Evolutionary conservation across 2,888 invertebrate genomes (phyloP), one percentile per base, ranked within the genome.

Genomic region (Protophormia terraenovae): DNA sequence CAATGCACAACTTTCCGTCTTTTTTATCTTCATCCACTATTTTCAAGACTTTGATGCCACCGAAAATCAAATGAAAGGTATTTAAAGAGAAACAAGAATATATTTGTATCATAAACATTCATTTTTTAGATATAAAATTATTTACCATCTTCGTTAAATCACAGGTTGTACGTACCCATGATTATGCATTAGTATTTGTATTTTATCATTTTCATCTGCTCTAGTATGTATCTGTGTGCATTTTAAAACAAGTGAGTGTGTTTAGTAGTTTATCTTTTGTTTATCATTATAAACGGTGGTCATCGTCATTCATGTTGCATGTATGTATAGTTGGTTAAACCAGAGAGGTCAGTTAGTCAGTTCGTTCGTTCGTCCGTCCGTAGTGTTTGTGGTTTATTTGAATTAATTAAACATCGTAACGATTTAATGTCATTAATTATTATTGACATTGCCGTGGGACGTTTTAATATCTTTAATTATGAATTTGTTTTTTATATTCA

Each of bases 391-490:
- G 62, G 22, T 69, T 67, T 79, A 60, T 84, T 84, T 64, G 62
- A 84, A 79, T 84, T 83, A 78, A 83, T 83, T 79, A 79, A 75
- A 62, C 45, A 75, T 84, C 75, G 41, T 75, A 75, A 79, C 79
- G 79, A 69, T 62, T 79, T 45, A 84, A 75, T 75, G 79, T 58
- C 64, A 84, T 84, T 79, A 75, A 84, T 84, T 79, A 75, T 84
- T 79, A 84, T 75, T 79, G 83, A 84, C 79, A 71, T 71, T 55
- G 62, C 58, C 41, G 69, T 78, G 32, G 83, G 83, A 69, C 62
- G 73, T 78, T 69, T 83, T 69, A 73, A 78, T 78, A 79, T 62
- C 67, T 83, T 78, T 78, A 78, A 83, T 83, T 73, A 72, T 73
- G 62, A 78, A 24, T 69, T 75, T 58, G 8, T 24, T 53, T 29